Evolutionary conservation across 2,113 vertebrate species (phyloP), one percentile per base, ranked within the genome.

Genomic region (Beaufortia kweichowensis): DNA sequence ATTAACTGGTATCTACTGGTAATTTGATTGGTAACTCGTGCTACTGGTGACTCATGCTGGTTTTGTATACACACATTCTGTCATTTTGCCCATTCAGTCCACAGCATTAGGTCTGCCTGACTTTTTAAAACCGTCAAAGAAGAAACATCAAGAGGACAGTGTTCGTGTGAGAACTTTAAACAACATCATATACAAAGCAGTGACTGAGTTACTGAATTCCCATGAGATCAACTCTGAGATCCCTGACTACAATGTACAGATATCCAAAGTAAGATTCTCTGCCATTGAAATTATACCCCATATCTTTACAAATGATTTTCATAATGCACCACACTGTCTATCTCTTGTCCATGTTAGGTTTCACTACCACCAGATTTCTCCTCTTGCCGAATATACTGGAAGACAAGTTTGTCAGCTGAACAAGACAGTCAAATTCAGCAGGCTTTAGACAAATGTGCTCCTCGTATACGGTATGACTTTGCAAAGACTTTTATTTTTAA

Each of bases 331-430:
- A 15, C 23, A 15, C 11, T 5, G 5, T 67, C 5, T 12, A 5
- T 43, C 12, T n/a, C 7, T 50, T 77, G 23, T 77, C 17, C 11
- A 12, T 65, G 14, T 15, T 56, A 96, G 94, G 94, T 94, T 17
- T 92, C 91, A 21, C 63, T 96, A 75, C 78, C 92, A 5, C 77
- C 87, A 41, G 92, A 92, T 84, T 93, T 92, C 61, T 93, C 93
- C 2, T 84, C 82, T 0, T 95, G 94, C 73, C 91, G 93, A 1
- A 84, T 93, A 1, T 95, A 94, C 81, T 96, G 94, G 94, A 92
- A 85, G 82, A 86, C 88, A 0, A 77, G 81, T 26, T 73, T 87
- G 1, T 87, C 84, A 0, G 1, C 0, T 0, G 88, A 90, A 15
- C 65, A 82, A 23, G 90, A 92, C 3, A 12, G 75, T 12, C 78